These are phyloP conservation scores for Stenurella melanura DNA, from an alignment of 2,888 invertebrate genomes.

Conservation along the genomic window DNA sequence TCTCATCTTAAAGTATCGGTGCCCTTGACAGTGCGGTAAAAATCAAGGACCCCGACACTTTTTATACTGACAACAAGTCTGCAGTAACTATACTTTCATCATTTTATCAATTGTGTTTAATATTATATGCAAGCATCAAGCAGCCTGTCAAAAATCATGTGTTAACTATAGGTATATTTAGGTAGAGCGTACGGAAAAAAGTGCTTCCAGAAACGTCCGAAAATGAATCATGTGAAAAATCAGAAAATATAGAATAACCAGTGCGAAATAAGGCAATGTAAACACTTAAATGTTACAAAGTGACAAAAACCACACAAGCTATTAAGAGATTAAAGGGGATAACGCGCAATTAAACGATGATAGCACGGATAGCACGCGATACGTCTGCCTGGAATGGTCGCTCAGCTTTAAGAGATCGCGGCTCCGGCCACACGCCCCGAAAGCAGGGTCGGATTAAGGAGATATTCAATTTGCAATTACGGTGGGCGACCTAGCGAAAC, in stretches of 20 bases:
- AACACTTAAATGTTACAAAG: slow-evolving; percentile 62
- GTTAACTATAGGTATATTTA: neutral
- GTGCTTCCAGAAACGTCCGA: neutral
- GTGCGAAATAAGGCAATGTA: slow-evolving; percentile 55
- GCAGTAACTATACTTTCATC: no score
- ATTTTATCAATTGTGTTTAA: no score
- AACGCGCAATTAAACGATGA: slow-evolving; percentile 63
- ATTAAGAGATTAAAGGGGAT: slow-evolving; percentile 65
- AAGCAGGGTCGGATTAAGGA: slow-evolving; percentile 60
- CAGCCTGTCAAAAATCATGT: no score
- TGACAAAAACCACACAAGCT: slow-evolving; percentile 66
- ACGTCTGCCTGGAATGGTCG: slow-evolving; percentile 59
- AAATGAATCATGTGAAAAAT: neutral
- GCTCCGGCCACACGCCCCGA: slow-evolving; percentile 64
- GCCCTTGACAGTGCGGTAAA: no score
- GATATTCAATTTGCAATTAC: neutral
- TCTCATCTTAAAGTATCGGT: no score
- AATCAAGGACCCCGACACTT: no score
- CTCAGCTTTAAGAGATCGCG: slow-evolving; percentile 65
- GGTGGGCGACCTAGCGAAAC: slow-evolving; percentile 18
- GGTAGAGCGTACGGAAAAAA: neutral
- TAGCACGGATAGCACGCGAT: slow-evolving; percentile 60
- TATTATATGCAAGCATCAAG: no score
- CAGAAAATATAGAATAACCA: slow-evolving; percentile 7
- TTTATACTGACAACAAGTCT: no score